Percentiles rank a stretch among this genome's conserved stretches.
These are phyloP conservation scores for Peromyscus leucopus DNA, from an alignment of 2,113 vertebrate genomes.

Conservation along the genomic window DNA sequence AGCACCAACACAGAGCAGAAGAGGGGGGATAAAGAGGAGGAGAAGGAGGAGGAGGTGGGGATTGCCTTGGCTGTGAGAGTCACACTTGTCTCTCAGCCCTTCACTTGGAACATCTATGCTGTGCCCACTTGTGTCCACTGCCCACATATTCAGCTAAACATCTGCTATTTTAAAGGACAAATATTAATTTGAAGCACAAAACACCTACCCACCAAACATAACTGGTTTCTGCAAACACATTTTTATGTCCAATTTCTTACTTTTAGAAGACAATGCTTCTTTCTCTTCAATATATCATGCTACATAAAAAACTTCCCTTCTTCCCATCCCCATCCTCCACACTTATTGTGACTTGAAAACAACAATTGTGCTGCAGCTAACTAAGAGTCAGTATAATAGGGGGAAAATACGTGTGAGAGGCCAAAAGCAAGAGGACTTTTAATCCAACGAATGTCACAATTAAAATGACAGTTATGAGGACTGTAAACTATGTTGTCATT, in stretches of 20 bases:
- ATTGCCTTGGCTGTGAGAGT: background rate
- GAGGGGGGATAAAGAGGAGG: background rate
- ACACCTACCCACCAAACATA: constrained; percentile 77
- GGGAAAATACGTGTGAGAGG: background rate
- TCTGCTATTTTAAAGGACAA: constrained; percentile 80
- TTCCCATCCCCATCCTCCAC: background rate
- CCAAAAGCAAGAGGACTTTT: constrained; percentile 42
- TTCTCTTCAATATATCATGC: background rate
- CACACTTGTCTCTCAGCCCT: constrained; percentile 52
- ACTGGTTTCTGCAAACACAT: constrained; percentile 66
- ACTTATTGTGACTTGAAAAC: constrained; percentile 33
- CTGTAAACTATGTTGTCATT: background rate
- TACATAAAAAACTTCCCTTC: background rate
- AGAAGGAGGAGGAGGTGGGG: background rate
- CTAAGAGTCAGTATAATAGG: background rate
- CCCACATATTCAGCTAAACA: constrained; percentile 67
- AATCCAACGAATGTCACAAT: constrained; percentile 60
- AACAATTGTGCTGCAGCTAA: background rate
- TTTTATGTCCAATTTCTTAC: constrained; percentile 13
- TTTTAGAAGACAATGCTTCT: constrained; percentile 54
- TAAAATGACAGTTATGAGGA: constrained; percentile 20
- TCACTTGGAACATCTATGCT: background rate
- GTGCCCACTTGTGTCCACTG: background rate
- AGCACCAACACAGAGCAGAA: background rate
- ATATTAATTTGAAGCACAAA: constrained; percentile 78